Conservation (phyloP, 2,888 invertebrate genomes). For the Andrena chrysosceles region DNA sequence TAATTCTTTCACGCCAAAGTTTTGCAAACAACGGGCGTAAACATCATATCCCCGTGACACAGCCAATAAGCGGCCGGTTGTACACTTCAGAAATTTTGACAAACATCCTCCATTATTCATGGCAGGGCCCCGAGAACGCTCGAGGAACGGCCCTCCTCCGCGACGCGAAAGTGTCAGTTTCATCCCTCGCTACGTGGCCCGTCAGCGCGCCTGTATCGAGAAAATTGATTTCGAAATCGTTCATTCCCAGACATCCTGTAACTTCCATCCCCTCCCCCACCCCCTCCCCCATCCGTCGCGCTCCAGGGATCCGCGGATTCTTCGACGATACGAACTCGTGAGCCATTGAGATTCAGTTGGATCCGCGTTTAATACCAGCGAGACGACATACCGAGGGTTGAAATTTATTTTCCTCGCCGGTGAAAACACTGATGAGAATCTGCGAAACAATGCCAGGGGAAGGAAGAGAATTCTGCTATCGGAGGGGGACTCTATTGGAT, state of each 20-base stretch:
- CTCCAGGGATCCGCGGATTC: conserved; percentile 43
- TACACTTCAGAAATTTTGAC: conserved; percentile 78
- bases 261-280: conserved; percentile 16
- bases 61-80: conserved; percentile 72
- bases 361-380: conserved; percentile 17
- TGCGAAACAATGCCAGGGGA: neutral
- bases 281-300: conserved; percentile 28
- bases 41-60: conserved; percentile 55
- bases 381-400: neutral
- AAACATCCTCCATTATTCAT: conserved; percentile 83
- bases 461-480: neutral
- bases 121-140: conserved; percentile 67
- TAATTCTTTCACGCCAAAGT: conserved; percentile 37
- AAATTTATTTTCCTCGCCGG: neutral
- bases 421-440: neutral
- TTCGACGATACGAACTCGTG: conserved; percentile 23
- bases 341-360: conserved; percentile 47
- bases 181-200: conserved; percentile 55
- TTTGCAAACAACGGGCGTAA: conserved; percentile 35
- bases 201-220: conserved; percentile 56
- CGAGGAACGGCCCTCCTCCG: conserved; percentile 61
- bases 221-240: conserved; percentile 74
- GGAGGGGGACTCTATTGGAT: neutral
- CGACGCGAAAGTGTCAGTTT: conserved; percentile 65
- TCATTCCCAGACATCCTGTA: conserved; percentile 66